Base-by-base conservation (phyloP, 37 sponge, comb jelly and placozoan species). In the Beroe forskalii region DNA sequence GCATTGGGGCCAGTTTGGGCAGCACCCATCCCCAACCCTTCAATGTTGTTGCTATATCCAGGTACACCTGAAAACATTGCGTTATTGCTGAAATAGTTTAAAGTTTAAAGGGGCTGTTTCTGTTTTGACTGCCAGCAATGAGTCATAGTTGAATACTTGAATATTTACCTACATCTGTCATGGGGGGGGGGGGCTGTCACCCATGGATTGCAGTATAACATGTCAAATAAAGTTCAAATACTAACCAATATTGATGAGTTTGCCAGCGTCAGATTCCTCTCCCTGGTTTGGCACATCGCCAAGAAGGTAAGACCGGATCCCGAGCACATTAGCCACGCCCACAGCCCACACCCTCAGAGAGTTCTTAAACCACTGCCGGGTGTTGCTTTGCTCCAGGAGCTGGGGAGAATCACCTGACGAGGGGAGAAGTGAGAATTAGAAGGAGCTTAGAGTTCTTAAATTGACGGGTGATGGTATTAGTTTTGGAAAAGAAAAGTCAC, bases 341-440 rank as follows among this genome's bases (percentile, higher is more conserved):
- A 24, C 32, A 23, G 94, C 90, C 96, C 97, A 97, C 30, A 61
- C 6, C 27, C 83, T 67, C 41, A 95, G 86, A 33, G 94, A 25
- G 44, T 90, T 83, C 76, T 95, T 93, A 20, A 95, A 38, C 1
- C 67, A 92, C 32, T 90, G 92, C 37, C 92, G 63, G 27, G 95
- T 92, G 93, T 95, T 93, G 67, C 94, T 91, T 28, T 97, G 96
- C 80, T 97, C 97, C 30, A 97, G 94, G 12, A 97, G 91, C 0
- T 95, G 92, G 43, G 97, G 97, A 95, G 42, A 35, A 97, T 91
- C 61, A 97, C 94, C 75, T 72, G 75, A 19, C 28, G 20, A 17
- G 20, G 39, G 6, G 39, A n/a, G 67, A n/a, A 25, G n/a, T n/a
- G n/a, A n/a, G n/a, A n/a, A n/a, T n/a, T n/a, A n/a, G n/a, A n/a